Conservation (phyloP, 1,140 invertebrate species). For the Lordiphosa mommai region DNA sequence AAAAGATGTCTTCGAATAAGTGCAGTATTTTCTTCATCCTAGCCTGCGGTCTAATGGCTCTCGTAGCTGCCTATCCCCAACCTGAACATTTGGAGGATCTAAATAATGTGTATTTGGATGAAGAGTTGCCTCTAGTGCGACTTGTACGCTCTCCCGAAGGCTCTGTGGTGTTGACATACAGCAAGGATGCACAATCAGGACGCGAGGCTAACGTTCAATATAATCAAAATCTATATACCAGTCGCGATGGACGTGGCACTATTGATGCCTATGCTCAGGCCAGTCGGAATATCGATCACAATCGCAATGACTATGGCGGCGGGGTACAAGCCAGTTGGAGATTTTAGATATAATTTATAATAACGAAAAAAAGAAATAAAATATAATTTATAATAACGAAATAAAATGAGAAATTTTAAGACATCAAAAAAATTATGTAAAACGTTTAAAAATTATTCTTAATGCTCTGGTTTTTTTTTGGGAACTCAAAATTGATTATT, state of each 20-base stretch:
- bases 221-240: constrained; percentile 59
- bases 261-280: constrained; percentile 71
- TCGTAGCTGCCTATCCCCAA: constrained; percentile 10
- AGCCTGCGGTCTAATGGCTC: constrained; percentile 20
- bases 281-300: constrained; percentile 48
- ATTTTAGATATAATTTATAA: constrained; percentile 30
- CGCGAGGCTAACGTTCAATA: constrained; percentile 49
- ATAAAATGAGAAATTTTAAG: too few species aligned
- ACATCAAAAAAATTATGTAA: too few species aligned
- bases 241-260: constrained; percentile 54
- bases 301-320: constrained; percentile 51
- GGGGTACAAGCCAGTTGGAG: constrained; percentile 42
- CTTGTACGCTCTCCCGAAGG: constrained; percentile 35
- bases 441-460: too few species aligned
- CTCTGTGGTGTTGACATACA: constrained; percentile 27
- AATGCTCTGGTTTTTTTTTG: too few species aligned
- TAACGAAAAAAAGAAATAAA: neutral
- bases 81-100: neutral
- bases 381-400: neutral
- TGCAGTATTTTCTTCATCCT: constrained; percentile 17
- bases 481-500: neutral
- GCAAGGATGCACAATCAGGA: constrained; percentile 40
- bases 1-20: constrained; percentile 37
- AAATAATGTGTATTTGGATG: neutral
- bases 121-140: constrained; percentile 14